Evolutionary conservation across 2,888 invertebrate genomes (phyloP), one percentile per base, ranked within the genome.

Genomic region (Strigamia maritima): DNA sequence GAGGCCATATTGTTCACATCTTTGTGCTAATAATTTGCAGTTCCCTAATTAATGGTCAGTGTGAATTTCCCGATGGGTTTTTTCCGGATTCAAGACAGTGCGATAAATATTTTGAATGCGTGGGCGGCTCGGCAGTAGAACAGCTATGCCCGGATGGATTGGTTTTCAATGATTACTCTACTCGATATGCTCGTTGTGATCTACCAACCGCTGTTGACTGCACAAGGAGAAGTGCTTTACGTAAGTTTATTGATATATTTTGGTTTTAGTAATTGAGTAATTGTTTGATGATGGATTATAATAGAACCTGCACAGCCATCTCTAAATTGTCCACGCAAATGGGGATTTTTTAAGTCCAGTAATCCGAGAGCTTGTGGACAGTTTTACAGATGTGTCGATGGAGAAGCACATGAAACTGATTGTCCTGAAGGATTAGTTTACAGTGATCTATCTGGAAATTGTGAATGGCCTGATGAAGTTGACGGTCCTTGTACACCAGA

Each of bases 371-470:
- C 92, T 84, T 94, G 94, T 85, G 93, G 93, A 10, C 89, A 91
- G 83, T 95, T 93, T 85, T 91, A 91, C 86, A 94, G 91, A 84
- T 95, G 94, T 83, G 94, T 91, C 1, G 94, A 90, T 75, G 94
- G 94, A 16, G 89, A 90, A 4, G 92, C 91, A 0, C 92, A 93
- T 31, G 90, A 77, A 92, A 93, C 86, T 84, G 91, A 90, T 82
- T 95, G 95, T 86, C 93, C 95, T n/a, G 90, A 92, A 81, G 95
- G 95, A 35, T 89, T 95, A 60, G 93, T 94, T 87, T 95, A 95
- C 86, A 94, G 95, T 85, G 94, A 95, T 86, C 93, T 91, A 87
- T 91, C 91, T 70, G 95, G 95, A 79, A 94, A 93, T 79, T 95
- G 95, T 85, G 94, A 94, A 78, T 95, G 95, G 95, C 94, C 95